A percentile compares a stretch with the other conserved stretches of the same genome.
Conservation (phyloP, 2,113 vertebrate genomes). For the Antechinus flavipes region DNA sequence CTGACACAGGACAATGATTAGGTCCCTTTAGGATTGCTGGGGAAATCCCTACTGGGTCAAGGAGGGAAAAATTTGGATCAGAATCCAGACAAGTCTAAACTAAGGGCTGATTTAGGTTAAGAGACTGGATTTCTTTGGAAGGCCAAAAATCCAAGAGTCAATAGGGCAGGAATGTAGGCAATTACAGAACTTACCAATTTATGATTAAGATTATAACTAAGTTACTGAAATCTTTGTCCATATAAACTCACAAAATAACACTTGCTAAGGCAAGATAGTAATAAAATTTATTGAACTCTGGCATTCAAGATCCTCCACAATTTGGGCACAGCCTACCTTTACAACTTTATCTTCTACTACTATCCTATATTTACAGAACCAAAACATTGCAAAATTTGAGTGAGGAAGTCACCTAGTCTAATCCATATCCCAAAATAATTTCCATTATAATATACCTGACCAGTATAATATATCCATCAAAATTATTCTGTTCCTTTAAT, state of each 20-base stretch:
- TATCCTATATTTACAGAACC: neutral
- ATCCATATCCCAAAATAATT: neutral
- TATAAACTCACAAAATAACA: neutral
- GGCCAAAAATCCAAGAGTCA: neutral
- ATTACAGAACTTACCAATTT: neutral
- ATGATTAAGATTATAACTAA: neutral
- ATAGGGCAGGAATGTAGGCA: neutral
- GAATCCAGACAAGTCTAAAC: neutral
- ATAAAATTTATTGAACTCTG: neutral
- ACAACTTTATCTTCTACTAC: neutral
- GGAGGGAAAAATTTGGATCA: neutral
- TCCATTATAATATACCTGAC: neutral
- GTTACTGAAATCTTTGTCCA: neutral
- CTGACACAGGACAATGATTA: neutral
- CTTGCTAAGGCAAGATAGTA: neutral
- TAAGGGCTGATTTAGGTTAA: neutral
- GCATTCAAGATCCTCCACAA: neutral
- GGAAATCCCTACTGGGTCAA: neutral
- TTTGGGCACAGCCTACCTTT: neutral
- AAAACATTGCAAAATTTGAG: neutral
- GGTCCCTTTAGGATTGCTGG: neutral
- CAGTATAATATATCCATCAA: neutral
- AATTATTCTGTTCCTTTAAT: neutral
- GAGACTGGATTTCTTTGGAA: neutral
- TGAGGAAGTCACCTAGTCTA: neutral